Percentiles rank a stretch among this genome's conserved stretches.
These are phyloP conservation scores for Erinaceus europaeus DNA, from an alignment of 2,113 vertebrate species.

Conservation along the genomic window DNA sequence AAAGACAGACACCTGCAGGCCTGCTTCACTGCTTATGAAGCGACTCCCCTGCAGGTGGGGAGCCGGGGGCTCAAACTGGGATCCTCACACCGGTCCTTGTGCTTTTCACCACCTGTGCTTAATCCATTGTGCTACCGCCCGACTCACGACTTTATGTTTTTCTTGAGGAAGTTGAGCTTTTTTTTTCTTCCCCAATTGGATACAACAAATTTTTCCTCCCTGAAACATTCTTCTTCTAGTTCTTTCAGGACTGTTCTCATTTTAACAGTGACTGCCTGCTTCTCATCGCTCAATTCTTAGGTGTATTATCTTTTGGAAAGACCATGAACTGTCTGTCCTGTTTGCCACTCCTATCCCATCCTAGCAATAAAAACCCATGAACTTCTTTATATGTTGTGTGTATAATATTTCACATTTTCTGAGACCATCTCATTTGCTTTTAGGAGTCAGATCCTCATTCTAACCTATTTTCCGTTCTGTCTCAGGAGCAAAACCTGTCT, in stretches of 20 bases:
- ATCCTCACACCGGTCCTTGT: too few relatives aligned
- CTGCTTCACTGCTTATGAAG: too few relatives aligned
- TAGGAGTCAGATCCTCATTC: not conserved
- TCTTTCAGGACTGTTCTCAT: not conserved
- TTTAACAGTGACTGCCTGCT: not conserved
- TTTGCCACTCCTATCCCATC: not conserved
- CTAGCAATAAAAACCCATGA: not conserved
- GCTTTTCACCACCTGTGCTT: too few relatives aligned
- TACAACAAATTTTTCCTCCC: too few relatives aligned
- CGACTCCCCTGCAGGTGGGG: too few relatives aligned
- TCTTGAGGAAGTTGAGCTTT: not conserved
- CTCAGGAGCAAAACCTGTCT: not conserved
- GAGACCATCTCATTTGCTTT: not conserved
- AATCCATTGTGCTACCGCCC: too few relatives aligned
- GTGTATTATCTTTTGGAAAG: conserved; percentile 7
- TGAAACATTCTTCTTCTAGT: not conserved
- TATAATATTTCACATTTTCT: conserved; percentile 17
- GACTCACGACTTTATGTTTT: too few relatives aligned
- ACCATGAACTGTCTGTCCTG: not conserved
- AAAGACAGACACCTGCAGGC: too few relatives aligned
- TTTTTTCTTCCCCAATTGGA: too few relatives aligned
- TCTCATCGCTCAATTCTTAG: not conserved
- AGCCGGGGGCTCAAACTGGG: too few relatives aligned
- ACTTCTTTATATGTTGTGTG: not conserved
- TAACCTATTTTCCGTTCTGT: not conserved